Base-by-base conservation (phyloP, 2,797 vertebrate species). In the Cynopterus sphinx region DNA sequence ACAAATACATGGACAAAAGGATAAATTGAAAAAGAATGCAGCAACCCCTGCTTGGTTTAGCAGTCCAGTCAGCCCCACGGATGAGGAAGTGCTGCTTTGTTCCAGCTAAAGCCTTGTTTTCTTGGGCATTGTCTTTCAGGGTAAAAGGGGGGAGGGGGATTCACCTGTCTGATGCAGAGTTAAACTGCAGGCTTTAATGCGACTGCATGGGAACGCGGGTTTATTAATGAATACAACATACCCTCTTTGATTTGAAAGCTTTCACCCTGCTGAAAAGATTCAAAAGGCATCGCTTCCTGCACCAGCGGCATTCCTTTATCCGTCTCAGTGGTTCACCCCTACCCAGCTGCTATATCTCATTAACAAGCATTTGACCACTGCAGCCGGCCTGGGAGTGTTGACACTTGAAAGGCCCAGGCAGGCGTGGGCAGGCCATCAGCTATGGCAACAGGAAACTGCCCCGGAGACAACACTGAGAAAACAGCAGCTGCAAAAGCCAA, bases 281-380 rank as follows among this genome's bases (percentile, higher is more conserved):
- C 98, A 98, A 98, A 98, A 98, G 98, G 98, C 98, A 98, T 98
- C 93, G 98, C 98, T 99, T 99, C 98, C 98, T 99, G 98, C 98
- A 98, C 97, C 98, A 98, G 98, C 97, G 97, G 98, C 97, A 96
- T 98, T 98, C 98, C 98, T 98, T 99, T 98, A 98, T 99, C 67
- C 98, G 96, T 98, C 98, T 98, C 98, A 98, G 98, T 98, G 98
- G 98, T 98, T 98, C 98, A 98, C 98, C 98, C 98, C 98, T 98
- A 98, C 98, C 98, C 99, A 99, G 98, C 99, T 98, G 98, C 98
- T 98, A 98, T 98, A 98, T 98, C 98, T 99, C 98, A 99, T 99
- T 99, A 99, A 98, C 98, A 98, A 98, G 98, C 98, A 97, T 98
- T 99, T 98, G 98, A 98, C 98, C 98, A 98, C 97, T 97, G 98